Base-by-base conservation (phyloP, 1,140 invertebrate species). In the Scaptodrosophila lebanonensis region DNA sequence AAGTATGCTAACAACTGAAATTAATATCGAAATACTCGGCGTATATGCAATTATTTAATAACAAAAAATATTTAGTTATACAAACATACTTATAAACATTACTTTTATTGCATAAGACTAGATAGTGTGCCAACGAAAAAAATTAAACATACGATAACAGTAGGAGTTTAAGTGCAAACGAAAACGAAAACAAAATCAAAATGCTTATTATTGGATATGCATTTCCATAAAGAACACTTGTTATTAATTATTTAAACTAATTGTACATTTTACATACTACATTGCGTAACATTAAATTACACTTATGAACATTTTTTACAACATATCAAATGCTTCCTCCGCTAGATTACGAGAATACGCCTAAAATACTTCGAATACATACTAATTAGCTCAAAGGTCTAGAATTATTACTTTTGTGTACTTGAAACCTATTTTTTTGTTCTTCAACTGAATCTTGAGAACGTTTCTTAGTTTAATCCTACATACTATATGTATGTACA, bases 291-390 rank as follows among this genome's bases (percentile, higher is more conserved):
- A 48, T 5, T 20, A 45, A 53, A 29, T 59, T 42, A 50, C 33
- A 58, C 30, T 40, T 22, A 56, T 48, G 58, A 60, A 79, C 64
- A 79, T 79, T 79, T 77, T 44, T 73, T 84, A 84, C 79, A 84
- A 84, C 82, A 84, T 84, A 84, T 84, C 82, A 84, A 84, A 84
- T 84, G 82, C 82, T 84, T 84, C 82, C 82, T 84, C 59, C 56
- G 66, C 50, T 79, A 77, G 72, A 50, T 47, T 68, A 77, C 56
- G 42, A 64, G 32, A 52, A 45, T 66, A 66, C 40, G 32, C 48
- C 40, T 52, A 56, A 30, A 49, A 51, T 7, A 30, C 15, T 29
- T 42, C 18, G 13, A 12, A 52, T n/a, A 61, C 47, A 18, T 27
- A 32, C 6, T 38, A 30, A n/a, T 16, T 12, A 25, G 29, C 42